A percentile compares a stretch with the other conserved stretches of the same genome.
These are phyloP conservation scores for Leptopilina drosophilae DNA, from an alignment of 2,888 invertebrate genomes.

Conservation along the genomic window DNA sequence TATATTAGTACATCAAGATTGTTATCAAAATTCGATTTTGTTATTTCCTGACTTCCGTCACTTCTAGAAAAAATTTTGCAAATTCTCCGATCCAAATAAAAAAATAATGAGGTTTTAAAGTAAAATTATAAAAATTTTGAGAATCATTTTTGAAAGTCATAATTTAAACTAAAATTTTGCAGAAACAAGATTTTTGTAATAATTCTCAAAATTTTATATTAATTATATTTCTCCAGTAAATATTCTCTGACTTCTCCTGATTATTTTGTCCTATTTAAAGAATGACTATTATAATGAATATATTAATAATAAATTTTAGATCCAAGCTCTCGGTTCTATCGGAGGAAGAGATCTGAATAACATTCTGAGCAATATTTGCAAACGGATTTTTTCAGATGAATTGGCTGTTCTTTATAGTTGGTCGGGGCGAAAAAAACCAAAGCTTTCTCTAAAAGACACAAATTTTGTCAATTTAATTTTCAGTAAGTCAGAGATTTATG, in stretches of 20 bases:
- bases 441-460: neutral
- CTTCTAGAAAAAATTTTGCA: too few relatives aligned
- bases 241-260: neutral
- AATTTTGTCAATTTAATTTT: neutral
- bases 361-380: neutral
- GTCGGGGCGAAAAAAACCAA: neutral
- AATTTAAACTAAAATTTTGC: too few relatives aligned
- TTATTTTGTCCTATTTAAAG: neutral
- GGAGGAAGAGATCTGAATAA: neutral
- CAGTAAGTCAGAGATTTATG: neutral
- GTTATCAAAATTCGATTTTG: too few relatives aligned
- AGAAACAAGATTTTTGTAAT: too few relatives aligned
- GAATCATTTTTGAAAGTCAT: too few relatives aligned
- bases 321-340: neutral
- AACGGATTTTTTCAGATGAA: neutral
- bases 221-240: neutral
- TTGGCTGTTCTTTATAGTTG: neutral
- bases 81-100: too few relatives aligned
- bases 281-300: neutral
- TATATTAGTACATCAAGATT: too few relatives aligned
- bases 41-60: too few relatives aligned
- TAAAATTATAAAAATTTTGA: too few relatives aligned
- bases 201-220: too few relatives aligned
- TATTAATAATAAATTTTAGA: neutral
- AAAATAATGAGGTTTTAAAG: too few relatives aligned